These are phyloP conservation scores for Penelope pileata DNA, from an alignment of 2,113 vertebrate species.

Conservation along the genomic window DNA sequence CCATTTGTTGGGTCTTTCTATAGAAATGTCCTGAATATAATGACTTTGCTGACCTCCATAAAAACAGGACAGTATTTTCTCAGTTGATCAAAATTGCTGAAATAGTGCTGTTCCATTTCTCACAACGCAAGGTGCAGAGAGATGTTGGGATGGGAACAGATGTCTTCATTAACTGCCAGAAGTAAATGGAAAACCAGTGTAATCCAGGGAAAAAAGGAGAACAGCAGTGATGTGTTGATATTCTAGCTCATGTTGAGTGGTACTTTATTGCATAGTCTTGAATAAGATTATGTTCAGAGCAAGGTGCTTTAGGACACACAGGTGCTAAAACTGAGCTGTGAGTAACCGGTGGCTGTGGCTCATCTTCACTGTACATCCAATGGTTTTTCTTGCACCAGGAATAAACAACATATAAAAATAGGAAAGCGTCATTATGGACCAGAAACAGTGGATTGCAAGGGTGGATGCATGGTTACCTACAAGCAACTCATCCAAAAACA, in stretches of 20 bases:
- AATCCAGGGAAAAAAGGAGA: background rate
- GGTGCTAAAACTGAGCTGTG: background rate
- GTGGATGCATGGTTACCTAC: background rate
- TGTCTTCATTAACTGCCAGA: slow-evolving; percentile 44
- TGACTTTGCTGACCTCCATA: slow-evolving; percentile 38
- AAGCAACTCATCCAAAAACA: background rate
- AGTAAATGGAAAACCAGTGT: slow-evolving; percentile 45
- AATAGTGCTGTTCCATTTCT: slow-evolving; percentile 34
- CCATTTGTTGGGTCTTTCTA: background rate
- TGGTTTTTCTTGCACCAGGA: background rate
- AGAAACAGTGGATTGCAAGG: background rate
- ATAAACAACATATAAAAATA: background rate
- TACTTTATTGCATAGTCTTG: background rate
- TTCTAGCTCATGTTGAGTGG: background rate
- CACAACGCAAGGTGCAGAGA: slow-evolving; percentile 23
- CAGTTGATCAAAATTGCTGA: slow-evolving; percentile 28
- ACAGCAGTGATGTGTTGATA: background rate
- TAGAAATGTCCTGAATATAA: slow-evolving; percentile 3
- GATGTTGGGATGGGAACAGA: slow-evolving; percentile 31
- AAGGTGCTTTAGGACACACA: background rate
- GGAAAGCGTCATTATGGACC: background rate
- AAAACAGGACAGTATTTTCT: slow-evolving; percentile 33
- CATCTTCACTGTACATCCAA: background rate
- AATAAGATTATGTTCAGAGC: background rate
- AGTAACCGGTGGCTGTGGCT: background rate